Evolutionary conservation across 2,797 vertebrate species (phyloP).

Genomic region (Cyclura pinguis): DNA sequence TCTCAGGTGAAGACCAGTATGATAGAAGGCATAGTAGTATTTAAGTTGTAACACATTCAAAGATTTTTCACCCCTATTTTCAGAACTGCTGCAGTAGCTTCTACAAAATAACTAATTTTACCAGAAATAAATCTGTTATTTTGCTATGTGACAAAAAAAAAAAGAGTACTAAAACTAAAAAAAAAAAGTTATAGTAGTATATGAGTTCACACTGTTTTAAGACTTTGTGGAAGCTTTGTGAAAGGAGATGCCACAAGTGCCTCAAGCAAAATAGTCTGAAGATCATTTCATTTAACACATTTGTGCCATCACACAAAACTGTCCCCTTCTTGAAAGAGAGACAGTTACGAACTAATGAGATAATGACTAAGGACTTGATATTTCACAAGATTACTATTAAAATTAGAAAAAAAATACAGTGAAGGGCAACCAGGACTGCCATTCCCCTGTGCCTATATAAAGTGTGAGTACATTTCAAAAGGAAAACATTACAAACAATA

Average conservation of each 20-base stretch:
- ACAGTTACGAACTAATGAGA: conserved; percentile 16
- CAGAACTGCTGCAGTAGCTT: not conserved
- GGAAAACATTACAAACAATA: not conserved
- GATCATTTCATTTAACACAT: conserved; percentile 21
- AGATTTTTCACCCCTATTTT: not conserved
- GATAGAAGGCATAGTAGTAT: not conserved
- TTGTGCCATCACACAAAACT: conserved; percentile 2
- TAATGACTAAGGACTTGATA: not conserved
- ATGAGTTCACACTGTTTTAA: not conserved
- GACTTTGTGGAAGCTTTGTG: not conserved
- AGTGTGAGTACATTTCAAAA: not conserved
- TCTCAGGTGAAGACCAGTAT: not conserved
- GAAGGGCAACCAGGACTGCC: not conserved
- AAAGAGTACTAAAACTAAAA: not conserved
- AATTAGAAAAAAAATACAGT: conserved; percentile 6
- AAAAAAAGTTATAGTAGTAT: conserved; percentile 3
- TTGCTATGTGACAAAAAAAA: not conserved
- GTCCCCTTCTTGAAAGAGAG: not conserved
- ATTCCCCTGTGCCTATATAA: not conserved
- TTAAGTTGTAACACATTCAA: not conserved
- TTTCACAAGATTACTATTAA: not conserved
- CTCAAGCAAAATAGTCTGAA: not conserved
- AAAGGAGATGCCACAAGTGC: not conserved
- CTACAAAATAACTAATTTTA: not conserved
- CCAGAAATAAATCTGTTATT: not conserved